These are phyloP conservation scores for Neostethus bicornis DNA, from an alignment of 2,797 vertebrate species.

Conservation along the genomic window DNA sequence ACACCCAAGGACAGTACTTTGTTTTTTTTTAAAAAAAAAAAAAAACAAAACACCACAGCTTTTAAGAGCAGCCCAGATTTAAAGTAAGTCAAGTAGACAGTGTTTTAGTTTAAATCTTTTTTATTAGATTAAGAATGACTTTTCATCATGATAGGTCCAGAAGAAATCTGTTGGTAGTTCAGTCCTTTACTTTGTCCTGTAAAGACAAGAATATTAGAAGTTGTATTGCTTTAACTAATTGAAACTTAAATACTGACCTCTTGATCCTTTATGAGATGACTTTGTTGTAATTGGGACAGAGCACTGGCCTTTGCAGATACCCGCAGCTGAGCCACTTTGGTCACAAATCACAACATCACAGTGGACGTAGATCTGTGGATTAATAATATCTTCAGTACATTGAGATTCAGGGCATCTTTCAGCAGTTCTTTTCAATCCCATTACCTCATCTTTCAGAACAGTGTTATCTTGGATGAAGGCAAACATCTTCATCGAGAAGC, in stretches of 20 bases:
- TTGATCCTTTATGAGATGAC: constrained; percentile 12
- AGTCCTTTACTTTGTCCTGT: constrained; percentile 60
- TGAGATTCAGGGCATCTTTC: neutral
- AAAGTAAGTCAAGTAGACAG: neutral
- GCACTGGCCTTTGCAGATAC: constrained; percentile 77
- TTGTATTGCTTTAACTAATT: neutral
- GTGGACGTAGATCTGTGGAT: constrained; percentile 83
- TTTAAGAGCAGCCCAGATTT: too few species aligned
- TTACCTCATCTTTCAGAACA: constrained; percentile 76
- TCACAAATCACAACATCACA: constrained; percentile 84
- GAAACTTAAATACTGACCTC: constrained; percentile 19
- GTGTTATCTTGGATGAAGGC: constrained; percentile 73
- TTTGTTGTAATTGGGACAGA: neutral
- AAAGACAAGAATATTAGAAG: constrained; percentile 1
- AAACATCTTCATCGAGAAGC: constrained; percentile 86
- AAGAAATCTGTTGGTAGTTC: constrained; percentile 57
- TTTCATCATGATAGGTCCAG: constrained; percentile 67
- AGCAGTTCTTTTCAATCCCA: too few species aligned
- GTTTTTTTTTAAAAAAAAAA: too few species aligned
- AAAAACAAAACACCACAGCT: too few species aligned
- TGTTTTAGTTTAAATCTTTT: constrained; percentile 37
- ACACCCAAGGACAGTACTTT: too few species aligned
- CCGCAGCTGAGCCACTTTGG: constrained; percentile 41
- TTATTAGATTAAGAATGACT: constrained; percentile 48
- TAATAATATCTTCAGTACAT: neutral